Conservation (phyloP, 2,113 vertebrate species). For the Gymnocephalus cernua region DNA sequence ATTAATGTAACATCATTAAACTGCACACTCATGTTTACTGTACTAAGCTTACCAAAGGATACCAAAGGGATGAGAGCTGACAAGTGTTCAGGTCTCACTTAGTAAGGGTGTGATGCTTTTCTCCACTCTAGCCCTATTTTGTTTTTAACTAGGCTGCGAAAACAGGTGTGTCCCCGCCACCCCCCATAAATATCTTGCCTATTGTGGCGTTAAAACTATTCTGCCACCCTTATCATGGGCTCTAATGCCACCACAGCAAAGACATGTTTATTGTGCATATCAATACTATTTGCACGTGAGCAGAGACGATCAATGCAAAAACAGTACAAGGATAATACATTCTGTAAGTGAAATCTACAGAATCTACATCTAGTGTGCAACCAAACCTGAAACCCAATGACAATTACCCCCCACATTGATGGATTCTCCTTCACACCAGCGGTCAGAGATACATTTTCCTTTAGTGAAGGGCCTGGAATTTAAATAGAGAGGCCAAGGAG, state of each 20-base stretch:
- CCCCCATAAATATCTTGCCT: constrained; percentile 26
- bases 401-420: neutral
- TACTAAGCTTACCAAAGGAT: constrained; percentile 34
- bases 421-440: constrained; percentile 13
- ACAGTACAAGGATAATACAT: neutral
- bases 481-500: constrained; percentile 20
- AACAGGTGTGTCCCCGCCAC: constrained; percentile 16
- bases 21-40: constrained; percentile 8
- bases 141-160: constrained; percentile 10
- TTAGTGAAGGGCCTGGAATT: constrained; percentile 1
- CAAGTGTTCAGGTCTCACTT: constrained; percentile 15
- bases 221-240: constrained; percentile 13
- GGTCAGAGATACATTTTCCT: neutral
- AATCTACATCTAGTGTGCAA: constrained; percentile 8
- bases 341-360: neutral
- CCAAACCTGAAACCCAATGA: neutral
- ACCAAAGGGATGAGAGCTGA: constrained; percentile 27
- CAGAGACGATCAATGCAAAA: constrained; percentile 4
- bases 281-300: neutral
- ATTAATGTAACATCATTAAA: constrained; percentile 42
- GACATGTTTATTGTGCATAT: constrained; percentile 20
- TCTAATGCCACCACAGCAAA: neutral
- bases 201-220: constrained; percentile 26
- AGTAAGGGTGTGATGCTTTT: neutral
- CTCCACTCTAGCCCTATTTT: neutral